Conservation (phyloP, 2,888 invertebrate genomes). For the Mantis religiosa region DNA sequence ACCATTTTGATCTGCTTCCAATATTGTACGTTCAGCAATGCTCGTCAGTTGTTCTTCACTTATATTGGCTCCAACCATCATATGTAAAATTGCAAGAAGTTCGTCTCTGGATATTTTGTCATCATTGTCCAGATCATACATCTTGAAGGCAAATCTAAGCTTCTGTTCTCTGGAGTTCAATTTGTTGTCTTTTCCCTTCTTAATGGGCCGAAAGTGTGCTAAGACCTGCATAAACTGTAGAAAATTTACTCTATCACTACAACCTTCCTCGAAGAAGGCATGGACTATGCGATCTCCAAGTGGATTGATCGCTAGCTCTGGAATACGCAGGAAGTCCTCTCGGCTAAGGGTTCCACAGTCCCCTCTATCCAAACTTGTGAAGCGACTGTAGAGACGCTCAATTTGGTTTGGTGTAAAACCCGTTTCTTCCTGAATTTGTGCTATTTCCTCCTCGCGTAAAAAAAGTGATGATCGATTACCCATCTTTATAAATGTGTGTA, state of each 20-base stretch:
- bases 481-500: constrained; percentile 53
- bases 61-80: constrained; percentile 99
- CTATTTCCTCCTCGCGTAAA: constrained; percentile 92
- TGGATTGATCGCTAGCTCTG: constrained; percentile 97
- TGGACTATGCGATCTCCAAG: constrained; percentile 96
- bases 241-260: constrained; percentile 90
- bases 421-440: constrained; percentile 94
- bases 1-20: constrained; percentile 94
- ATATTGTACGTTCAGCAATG: constrained; percentile 96
- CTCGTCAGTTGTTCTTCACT: constrained; percentile 86
- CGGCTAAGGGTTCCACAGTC: constrained; percentile 92
- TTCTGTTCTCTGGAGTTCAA: constrained; percentile 93
- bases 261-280: constrained; percentile 90
- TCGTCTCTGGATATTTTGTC: constrained; percentile 95
- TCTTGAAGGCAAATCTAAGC: constrained; percentile 95
- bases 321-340: constrained; percentile 95
- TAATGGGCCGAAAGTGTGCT: constrained; percentile 91
- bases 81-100: constrained; percentile 90
- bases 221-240: constrained; percentile 95
- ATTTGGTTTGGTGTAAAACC: constrained; percentile 99
- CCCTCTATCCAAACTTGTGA: constrained; percentile 93
- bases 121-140: constrained; percentile 98
- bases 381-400: constrained; percentile 92
- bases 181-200: constrained; percentile 82
- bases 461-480: constrained; percentile 93